Evolutionary conservation across 2,113 vertebrate species (phyloP).

Genomic region (Platysteira castanea): DNA sequence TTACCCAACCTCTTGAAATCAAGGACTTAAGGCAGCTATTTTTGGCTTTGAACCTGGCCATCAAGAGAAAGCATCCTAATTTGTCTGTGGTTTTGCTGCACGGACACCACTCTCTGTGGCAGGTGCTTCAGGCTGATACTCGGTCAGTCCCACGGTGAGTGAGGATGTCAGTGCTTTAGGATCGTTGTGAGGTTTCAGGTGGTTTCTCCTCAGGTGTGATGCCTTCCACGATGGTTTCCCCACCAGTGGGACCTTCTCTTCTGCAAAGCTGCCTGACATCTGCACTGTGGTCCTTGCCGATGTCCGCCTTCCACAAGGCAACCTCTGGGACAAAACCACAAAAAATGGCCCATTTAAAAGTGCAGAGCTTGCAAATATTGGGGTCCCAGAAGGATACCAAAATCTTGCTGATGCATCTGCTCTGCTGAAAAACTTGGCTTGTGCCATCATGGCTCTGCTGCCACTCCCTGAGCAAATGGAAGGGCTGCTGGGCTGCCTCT

Average conservation of each 20-base stretch:
- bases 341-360: not conserved
- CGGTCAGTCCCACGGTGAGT: fast-evolving
- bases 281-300: fast-evolving
- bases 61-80: not conserved
- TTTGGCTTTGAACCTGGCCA: not conserved
- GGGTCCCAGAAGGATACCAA: not conserved
- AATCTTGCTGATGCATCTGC: not conserved
- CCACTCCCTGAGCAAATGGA: not conserved
- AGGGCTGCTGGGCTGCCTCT: not conserved
- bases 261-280: not conserved
- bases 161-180: not conserved
- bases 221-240: fast-evolving
- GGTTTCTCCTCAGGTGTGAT: not conserved
- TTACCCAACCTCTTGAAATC: not conserved
- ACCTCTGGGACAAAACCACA: not conserved
- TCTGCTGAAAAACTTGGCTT: not conserved
- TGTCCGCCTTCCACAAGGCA: not conserved
- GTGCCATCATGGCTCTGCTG: not conserved
- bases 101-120: not conserved
- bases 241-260: not conserved
- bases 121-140: fast-evolving
- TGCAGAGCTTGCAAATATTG: not conserved
- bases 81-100: not conserved
- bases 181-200: not conserved
- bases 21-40: not conserved